These are phyloP conservation scores for Oryctolagus cuniculus DNA, from an alignment of 2,113 vertebrate genomes.

Conservation along the genomic window mOryCun1.1 NC_091438.1:134129501-134130000, in stretches of 20 bases:
- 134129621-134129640: not conserved
- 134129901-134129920: not conserved
- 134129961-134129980: not conserved
- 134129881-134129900: not conserved
- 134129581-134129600: not conserved
- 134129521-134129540: conserved; percentile 27
- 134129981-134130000: not conserved
- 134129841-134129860: conserved; percentile 21
- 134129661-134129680: conserved; percentile 41
- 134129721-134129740: conserved; percentile 19
- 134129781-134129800: conserved; percentile 34
- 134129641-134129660: not conserved
- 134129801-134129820: not conserved
- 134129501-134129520: not conserved
- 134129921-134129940: not conserved
- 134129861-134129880: not conserved
- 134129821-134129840: conserved; percentile 20
- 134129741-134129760: conserved; percentile 51
- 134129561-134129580: conserved; percentile 13
- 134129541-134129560: not conserved
- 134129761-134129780: not conserved
- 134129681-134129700: conserved; percentile 7
- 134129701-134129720: not conserved
- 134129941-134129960: not conserved
- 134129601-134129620: not conserved